phyloP scores from a whole-genome alignment of 2,797 vertebrate species.

The Girardinus metallicus region DNA sequence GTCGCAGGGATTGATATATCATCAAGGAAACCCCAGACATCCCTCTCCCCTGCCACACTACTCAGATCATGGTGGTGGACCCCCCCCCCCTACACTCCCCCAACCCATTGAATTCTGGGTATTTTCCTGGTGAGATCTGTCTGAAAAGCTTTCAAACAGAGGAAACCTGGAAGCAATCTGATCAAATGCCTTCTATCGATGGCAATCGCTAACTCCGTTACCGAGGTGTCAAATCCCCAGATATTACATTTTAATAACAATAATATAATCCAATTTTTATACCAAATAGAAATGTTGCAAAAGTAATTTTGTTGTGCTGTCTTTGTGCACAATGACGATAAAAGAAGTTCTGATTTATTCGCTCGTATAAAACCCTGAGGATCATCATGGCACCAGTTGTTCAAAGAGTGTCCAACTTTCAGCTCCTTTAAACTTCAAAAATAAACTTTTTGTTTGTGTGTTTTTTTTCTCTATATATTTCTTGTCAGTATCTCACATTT shows the following conservation, averaged over 20 bases:
- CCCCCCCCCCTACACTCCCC: not conserved
- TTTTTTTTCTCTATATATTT: constrained; percentile 1
- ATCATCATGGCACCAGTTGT: not conserved
- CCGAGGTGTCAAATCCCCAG: not conserved
- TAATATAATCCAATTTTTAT: no score
- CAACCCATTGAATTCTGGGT: not conserved
- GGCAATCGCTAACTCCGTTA: not conserved
- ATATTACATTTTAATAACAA: not conserved
- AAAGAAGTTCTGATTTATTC: no score
- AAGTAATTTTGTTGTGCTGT: no score
- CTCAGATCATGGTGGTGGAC: not conserved
- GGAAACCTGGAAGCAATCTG: not conserved
- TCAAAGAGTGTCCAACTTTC: not conserved
- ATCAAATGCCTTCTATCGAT: not conserved
- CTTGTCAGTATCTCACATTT: not conserved
- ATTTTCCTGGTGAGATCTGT: not conserved
- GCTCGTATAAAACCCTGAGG: not conserved
- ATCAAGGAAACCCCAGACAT: no score
- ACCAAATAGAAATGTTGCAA: no score
- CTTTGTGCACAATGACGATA: no score
- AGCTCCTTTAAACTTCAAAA: not conserved
- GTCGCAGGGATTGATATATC: no score
- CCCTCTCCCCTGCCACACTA: not conserved
- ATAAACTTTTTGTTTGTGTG: not conserved
- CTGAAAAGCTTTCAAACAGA: not conserved